Conservation (phyloP, 1,140 invertebrate species). For the Drosophila pruinosa region DNA sequence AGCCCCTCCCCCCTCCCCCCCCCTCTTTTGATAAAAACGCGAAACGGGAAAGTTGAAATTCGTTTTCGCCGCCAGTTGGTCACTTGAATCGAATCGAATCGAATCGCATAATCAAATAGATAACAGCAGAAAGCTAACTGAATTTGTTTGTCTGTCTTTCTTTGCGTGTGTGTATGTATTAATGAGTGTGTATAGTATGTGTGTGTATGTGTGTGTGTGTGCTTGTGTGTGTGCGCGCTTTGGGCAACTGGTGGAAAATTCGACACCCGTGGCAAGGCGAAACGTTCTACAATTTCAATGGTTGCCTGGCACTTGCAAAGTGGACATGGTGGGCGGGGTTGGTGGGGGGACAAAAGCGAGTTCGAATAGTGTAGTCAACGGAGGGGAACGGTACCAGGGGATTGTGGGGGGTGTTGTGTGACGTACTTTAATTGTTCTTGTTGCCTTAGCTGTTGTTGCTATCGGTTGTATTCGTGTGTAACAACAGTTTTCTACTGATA, state of each 20-base stretch:
- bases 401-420: too few relatives aligned
- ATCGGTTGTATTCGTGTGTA: not conserved
- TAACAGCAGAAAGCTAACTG: constrained; percentile 18
- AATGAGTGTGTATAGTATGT: constrained; percentile 2
- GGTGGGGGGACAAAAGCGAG: too few relatives aligned
- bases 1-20: not conserved
- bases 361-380: not conserved
- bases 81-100: constrained; percentile 18
- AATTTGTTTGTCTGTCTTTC: not conserved
- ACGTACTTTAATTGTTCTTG: not conserved
- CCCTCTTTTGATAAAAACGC: constrained; percentile 1
- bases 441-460: not conserved
- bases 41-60: constrained; percentile 19
- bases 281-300: constrained; percentile 32
- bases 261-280: constrained; percentile 26
- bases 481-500: not conserved
- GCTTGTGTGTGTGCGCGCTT: not conserved
- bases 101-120: constrained; percentile 28
- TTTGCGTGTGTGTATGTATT: not conserved
- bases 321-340: not conserved
- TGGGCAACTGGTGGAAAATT: constrained; percentile 32
- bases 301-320: not conserved
- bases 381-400: not conserved
- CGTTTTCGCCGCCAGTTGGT: constrained; percentile 8
- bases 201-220: not conserved